These are phyloP conservation scores for Macrosoma leucophasiata DNA, from an alignment of 2,888 invertebrate species.

Conservation along the genomic window DNA sequence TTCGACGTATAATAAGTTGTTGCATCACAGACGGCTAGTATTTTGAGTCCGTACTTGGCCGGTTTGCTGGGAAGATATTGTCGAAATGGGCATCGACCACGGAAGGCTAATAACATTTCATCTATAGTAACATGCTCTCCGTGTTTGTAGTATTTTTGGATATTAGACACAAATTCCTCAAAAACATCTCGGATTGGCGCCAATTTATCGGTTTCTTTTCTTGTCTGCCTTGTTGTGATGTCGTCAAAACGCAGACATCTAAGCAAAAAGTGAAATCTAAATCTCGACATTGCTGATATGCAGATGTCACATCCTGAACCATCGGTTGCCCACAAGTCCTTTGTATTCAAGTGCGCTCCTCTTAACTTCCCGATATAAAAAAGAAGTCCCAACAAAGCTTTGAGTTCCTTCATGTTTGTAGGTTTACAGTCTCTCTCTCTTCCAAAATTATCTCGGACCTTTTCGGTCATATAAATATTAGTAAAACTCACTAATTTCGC, in stretches of 20 bases:
- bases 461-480: slow-evolving; percentile 8
- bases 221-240: slow-evolving; percentile 9
- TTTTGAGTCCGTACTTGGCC: slow-evolving; percentile 25
- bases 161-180: slow-evolving; percentile 16
- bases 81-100: slow-evolving; percentile 18
- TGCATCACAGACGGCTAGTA: slow-evolving; percentile 21
- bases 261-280: slow-evolving; percentile 14
- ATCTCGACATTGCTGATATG: slow-evolving; percentile 13
- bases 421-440: slow-evolving; percentile 16
- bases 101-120: slow-evolving; percentile 20
- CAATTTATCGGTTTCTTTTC: slow-evolving; percentile 12
- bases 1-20: slow-evolving; percentile 18
- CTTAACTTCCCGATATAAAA: slow-evolving; percentile 20
- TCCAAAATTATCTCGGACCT: slow-evolving; percentile 13
- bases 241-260: slow-evolving; percentile 17
- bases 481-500: background rate
- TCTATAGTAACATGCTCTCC: slow-evolving; percentile 20
- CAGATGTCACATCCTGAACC: slow-evolving; percentile 21
- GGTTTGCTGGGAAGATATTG: slow-evolving; percentile 24
- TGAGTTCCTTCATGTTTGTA: slow-evolving; percentile 14
- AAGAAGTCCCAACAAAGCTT: slow-evolving; percentile 21
- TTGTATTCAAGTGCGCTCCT: slow-evolving; percentile 13
- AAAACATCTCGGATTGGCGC: slow-evolving; percentile 20
- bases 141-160: slow-evolving; percentile 17
- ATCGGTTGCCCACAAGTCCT: slow-evolving; percentile 22